These are phyloP conservation scores for Ctena decussata DNA, from an alignment of 2,888 invertebrate species.

Conservation along the genomic window DNA sequence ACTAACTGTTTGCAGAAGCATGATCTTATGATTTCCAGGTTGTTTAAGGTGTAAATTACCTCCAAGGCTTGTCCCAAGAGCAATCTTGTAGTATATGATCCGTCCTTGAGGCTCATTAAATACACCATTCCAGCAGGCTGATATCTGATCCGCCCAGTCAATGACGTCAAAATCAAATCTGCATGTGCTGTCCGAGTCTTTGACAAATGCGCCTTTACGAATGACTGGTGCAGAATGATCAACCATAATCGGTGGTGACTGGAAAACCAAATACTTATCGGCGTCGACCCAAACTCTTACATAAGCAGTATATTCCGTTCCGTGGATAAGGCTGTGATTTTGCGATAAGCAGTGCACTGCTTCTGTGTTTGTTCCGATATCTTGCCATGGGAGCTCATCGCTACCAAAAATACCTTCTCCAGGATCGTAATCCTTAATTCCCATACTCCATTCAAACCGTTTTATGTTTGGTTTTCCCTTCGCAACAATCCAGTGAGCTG, in stretches of 20 bases:
- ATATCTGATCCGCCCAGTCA: conserved; percentile 34
- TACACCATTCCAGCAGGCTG: conserved; percentile 58
- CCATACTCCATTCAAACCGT: conserved; percentile 67
- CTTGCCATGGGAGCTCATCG: conserved; percentile 43
- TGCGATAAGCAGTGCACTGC: conserved; percentile 51
- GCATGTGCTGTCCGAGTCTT: conserved; percentile 53
- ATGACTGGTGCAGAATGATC: conserved; percentile 62
- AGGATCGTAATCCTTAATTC: conserved; percentile 22
- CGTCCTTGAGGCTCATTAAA: conserved; percentile 52
- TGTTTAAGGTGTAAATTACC: conserved; percentile 28
- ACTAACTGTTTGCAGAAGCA: too few species aligned
- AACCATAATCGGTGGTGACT: conserved; percentile 46
- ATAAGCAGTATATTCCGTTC: conserved; percentile 51
- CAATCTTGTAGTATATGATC: conserved; percentile 33
- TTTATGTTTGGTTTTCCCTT: background rate
- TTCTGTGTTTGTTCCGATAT: conserved; percentile 34
- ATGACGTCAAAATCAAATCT: conserved; percentile 51
- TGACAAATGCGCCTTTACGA: conserved; percentile 43
- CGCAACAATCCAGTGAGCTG: conserved; percentile 45
- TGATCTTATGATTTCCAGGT: too few species aligned
- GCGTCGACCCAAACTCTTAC: conserved; percentile 60
- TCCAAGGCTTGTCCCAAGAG: conserved; percentile 49
- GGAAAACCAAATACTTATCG: conserved; percentile 31
- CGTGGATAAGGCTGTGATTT: conserved; percentile 29
- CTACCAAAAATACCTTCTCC: conserved; percentile 57